Evolutionary conservation across 2,797 vertebrate species (phyloP).

Genomic region (Rallus crepitans): DNA sequence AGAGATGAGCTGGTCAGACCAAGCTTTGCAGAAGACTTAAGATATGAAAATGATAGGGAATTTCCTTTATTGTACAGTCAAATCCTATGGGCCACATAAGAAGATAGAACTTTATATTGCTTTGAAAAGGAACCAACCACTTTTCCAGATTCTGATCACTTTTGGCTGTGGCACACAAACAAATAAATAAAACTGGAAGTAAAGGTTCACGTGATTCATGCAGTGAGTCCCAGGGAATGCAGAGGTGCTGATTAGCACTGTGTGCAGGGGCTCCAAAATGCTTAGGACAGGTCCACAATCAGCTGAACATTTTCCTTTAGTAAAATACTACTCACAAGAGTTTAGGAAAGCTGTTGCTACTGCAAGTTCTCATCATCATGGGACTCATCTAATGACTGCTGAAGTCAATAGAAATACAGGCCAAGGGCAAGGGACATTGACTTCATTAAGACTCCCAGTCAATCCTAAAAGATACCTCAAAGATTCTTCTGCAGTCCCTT

Average conservation of each 20-base stretch:
- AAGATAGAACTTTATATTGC: background rate
- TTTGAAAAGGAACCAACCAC: background rate
- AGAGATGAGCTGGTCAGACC: background rate
- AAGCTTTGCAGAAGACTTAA: background rate
- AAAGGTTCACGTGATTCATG: background rate
- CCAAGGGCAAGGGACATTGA: background rate
- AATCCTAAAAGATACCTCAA: slow-evolving; percentile 33
- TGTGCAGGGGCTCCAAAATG: background rate
- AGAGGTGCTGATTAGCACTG: background rate
- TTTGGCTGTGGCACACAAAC: background rate
- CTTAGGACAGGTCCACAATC: background rate
- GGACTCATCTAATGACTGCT: background rate
- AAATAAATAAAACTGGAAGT: background rate
- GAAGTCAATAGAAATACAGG: background rate
- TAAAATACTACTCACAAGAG: background rate
- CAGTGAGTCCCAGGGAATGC: background rate
- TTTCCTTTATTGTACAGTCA: background rate
- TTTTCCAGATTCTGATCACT: background rate
- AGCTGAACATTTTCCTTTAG: background rate
- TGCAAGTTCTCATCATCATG: background rate
- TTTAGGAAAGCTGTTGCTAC: background rate
- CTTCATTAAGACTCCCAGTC: slow-evolving; percentile 16
- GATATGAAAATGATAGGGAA: fast-evolving
- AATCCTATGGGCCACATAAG: background rate
- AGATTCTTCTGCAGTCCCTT: slow-evolving; percentile 34